Evolutionary conservation across 2,797 vertebrate genomes (phyloP), one percentile per base, ranked within the genome.

Genomic region (Channallabes apus): DNA sequence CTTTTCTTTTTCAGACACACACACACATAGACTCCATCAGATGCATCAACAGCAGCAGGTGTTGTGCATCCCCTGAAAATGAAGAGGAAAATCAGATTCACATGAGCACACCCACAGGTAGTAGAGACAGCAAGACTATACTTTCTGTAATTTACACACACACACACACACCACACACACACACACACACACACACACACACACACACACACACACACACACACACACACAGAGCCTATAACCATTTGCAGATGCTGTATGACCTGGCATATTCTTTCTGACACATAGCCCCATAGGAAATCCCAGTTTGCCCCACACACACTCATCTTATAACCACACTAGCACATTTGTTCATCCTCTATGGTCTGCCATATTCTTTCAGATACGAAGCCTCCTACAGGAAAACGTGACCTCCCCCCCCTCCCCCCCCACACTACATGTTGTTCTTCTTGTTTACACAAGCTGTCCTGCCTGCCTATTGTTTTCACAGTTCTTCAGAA

Each of bases 21-120:
- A 72, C 72, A 71, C 79, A 65, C 32, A 24, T 69, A 41, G 9
- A 73, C 73, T 24, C 22, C 58, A 65, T 73, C 22, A 64, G 38
- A 64, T 71, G 59, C 84, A 87, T 82, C 87, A 87, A 85, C 77
- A 85, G 86, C 68, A 83, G 85, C 87, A 86, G 88, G 62, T 86
- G 84, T 80, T 88, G 85, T 61, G 58, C 73, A 71, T 81, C 82
- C 67, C 54, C 72, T 59, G 82, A 78, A 86, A 88, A 87, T 86
- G 87, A 87, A 86, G 82, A 87, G 59, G 77, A 85, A 84, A 87
- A 88, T 77, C 61, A 82, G 35, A 69, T 78, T 64, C 68, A 73
- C 35, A 73, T 20, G 41, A 27, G 73, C 22, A 51, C 69, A 72
- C 51, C 29, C 2, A 56, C 64, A n/a, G 35, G 59, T 67, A 54